Evolutionary conservation across 2,113 vertebrate species (phyloP).

Genomic region (Alouatta palliata): DNA sequence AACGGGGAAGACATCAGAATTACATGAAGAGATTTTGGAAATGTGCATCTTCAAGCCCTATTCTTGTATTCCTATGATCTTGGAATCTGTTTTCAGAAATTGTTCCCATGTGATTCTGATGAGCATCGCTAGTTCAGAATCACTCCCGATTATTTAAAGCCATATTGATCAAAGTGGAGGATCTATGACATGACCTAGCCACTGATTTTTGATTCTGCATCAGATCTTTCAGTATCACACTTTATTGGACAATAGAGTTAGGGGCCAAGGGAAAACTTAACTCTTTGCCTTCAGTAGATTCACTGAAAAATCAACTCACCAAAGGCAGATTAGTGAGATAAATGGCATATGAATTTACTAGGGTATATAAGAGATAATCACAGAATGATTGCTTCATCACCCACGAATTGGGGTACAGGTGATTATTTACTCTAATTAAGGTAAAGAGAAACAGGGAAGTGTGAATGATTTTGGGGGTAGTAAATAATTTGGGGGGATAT

Average conservation of each 20-base stretch:
- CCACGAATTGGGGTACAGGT: neutral
- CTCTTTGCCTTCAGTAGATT: neutral
- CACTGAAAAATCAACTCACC: neutral
- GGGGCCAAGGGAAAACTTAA: neutral
- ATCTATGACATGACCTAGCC: neutral
- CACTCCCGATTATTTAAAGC: neutral
- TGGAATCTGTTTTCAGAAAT: neutral
- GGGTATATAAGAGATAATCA: neutral
- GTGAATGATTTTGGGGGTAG: neutral
- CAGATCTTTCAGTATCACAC: neutral
- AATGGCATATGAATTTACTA: no score
- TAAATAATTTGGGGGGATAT: neutral
- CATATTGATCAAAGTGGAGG: neutral
- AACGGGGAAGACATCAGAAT: neutral
- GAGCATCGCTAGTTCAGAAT: neutral
- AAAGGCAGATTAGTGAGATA: no score
- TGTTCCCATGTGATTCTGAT: neutral
- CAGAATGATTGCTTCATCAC: neutral
- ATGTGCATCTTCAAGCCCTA: neutral
- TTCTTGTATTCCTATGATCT: neutral
- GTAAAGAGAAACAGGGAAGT: neutral
- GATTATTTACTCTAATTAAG: neutral
- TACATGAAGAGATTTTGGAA: neutral
- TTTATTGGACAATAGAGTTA: neutral
- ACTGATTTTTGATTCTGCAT: neutral